Evolutionary conservation across 2,797 vertebrate genomes (phyloP), one percentile per base, ranked within the genome.

Genomic region (Hypotaenidia philippensis): DNA sequence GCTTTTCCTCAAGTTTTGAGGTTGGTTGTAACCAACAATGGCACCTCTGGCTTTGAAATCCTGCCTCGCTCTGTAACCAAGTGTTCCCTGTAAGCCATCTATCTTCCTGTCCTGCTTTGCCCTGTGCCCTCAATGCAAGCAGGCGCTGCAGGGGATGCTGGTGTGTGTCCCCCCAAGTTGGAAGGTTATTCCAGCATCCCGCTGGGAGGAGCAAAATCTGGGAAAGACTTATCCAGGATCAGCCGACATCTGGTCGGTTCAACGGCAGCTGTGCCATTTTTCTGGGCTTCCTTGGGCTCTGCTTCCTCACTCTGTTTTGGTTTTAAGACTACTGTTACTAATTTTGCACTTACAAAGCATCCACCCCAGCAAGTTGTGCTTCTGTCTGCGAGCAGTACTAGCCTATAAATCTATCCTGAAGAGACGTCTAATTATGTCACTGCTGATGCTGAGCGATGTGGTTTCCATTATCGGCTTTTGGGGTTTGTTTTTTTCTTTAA

Each of bases 271-370:
- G 69, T 93, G 50, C 50, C 52, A 27, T 86, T 93, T 60, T 38
- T 7, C 72, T 59, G 17, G 41, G 70, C 59, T 86, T 77, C 38
- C 38, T 81, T 47, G 32, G 41, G 41, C 80, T 83, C 47, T 63
- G 45, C 41, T 81, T 63, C 41, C 57, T 64, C 41, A 18, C 34
- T 83, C 18, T 26, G 6, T 63, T 90, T 89, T 91, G 65, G 0
- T 78, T 91, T 88, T 45, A 86, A 65, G 69, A 75, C 34, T 83
- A 36, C n/a, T 13, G 79, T 76, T 86, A 57, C 47, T 91, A 57
- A 88, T 87, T 89, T 79, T 81, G 69, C 45, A 50, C 77, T 68
- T 93, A 59, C 57, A 87, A 76, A 91, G 71, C 40, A 59, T 63
- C 29, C 15, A 90, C 13, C 34, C 50, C 20, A 79, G 65, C 80